Evolutionary conservation across 2,888 invertebrate genomes (phyloP), one percentile per base, ranked within the genome.

Genomic region (Chrysolina oricalcia): DNA sequence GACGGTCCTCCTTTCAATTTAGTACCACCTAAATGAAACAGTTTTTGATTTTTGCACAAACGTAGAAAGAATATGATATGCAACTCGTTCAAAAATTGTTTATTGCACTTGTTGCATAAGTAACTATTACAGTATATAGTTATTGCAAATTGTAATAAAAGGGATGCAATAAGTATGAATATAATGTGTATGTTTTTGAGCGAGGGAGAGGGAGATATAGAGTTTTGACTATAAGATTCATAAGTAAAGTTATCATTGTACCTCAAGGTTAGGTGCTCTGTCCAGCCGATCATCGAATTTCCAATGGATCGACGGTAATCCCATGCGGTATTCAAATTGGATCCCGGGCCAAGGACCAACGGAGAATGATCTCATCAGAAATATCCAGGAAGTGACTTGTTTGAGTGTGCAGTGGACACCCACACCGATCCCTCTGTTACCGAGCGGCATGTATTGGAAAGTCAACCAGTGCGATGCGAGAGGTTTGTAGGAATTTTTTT

Each of bases 361-460:
- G 10, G 90, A 90, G 41, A 83, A 84, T 68, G 78, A 84, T 63
- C 21, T 79, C 19, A 62, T 70, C 9, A 59, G 70, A 56, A 72
- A 77, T 48, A 86, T 86, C 40, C 83, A 86, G 70, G 88, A 80
- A 48, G 50, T 72, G 40, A 77, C 74, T 23, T 92, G 92, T 83
- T 85, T 93, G 50, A 91, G 91, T 0, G 86, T 92, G 1, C 91
- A 93, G 88, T 94, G 94, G 94, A 92, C 91, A 81, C 90, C 92
- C 19, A 92, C 93, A 0, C 92, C 93, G 0, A 90, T 92, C 0
- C 91, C 92, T 0, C 91, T 92, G 73, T 89, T 93, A 65, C 92
- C 93, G 0, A 93, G 94, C 78, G 94, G 94, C 0, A 86, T 94
- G 11, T 94, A 94, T 86, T 94, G 94, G 94, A 91, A 91, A 10